Evolutionary conservation across 2,113 vertebrate species (phyloP), one percentile per base, ranked within the genome.

Genomic region (Sapayoa aenigma): DNA sequence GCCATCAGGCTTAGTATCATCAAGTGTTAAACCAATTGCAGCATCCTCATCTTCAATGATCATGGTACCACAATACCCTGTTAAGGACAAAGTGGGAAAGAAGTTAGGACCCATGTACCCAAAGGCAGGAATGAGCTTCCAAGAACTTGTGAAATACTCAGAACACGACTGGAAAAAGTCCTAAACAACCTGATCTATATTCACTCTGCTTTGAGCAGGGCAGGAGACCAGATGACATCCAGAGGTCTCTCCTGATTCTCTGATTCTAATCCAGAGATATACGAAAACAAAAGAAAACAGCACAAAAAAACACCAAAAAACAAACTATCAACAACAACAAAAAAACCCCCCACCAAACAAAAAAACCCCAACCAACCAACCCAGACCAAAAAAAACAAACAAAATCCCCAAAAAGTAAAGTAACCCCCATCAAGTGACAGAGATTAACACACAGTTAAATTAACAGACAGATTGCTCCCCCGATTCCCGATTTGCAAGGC

Each of bases 1-100:
- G 89, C 99, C 99, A 92, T 99, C 99, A 63, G 99, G 99, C 91
- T 99, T 99, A 23, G 98, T 99, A 96, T 99, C 99, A 53, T 99
- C 99, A 89, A 99, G 96, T 2, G 99, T 99, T 92, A 99, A 96
- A n/a, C 98, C 96, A 52, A 99, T 98, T 72, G 99, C 98, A 76
- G 99, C 97, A 30, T 98, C 99, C 16, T 99, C 99, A 60, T 99
- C 99, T 97, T 99, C 99, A 39, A 99, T 99, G 86, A 99, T 97
- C 99, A 99, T 99, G 73, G 95, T 99, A 92, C 99, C 99, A 92
- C 99, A 99, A 94, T 98, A 99, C 56, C 98, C 99, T 99, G 93
- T 85, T 39, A 84, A 87, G 30, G 42, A 77, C 12, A 77, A 37
- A 14, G 72, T 76, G 60, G 85, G 52, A 44, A 69, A 94, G 50